Conservation (phyloP, 1,140 invertebrate genomes). For the Trinorchestia longiramus region DNA sequence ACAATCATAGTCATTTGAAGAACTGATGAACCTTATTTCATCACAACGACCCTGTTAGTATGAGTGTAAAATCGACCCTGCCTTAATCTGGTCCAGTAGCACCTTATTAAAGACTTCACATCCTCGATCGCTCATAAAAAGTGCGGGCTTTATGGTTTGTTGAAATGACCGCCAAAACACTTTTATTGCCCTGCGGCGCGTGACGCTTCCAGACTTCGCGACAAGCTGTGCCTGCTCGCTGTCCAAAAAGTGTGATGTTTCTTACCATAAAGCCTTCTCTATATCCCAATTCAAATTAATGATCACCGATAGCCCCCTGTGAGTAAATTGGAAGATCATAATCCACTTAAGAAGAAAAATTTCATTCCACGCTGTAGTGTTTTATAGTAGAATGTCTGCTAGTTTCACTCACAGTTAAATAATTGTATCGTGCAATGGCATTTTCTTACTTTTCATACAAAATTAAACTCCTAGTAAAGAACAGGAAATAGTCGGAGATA, state of each 20-base stretch:
- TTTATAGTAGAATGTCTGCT: background rate
- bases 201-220: background rate
- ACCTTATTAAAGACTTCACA: background rate
- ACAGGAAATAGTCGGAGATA: background rate
- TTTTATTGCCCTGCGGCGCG: background rate
- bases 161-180: background rate
- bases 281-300: background rate
- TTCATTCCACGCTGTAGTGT: background rate
- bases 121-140: background rate
- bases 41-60: background rate
- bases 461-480: background rate
- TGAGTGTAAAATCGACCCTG: background rate
- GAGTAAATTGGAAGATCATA: too few relatives aligned
- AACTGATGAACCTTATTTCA: background rate
- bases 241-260: background rate
- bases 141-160: background rate
- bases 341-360: background rate
- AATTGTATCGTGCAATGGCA: background rate
- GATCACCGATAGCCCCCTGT: background rate
- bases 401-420: background rate
- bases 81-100: background rate
- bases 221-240: background rate
- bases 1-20: background rate
- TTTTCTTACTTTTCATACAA: background rate
- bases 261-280: background rate